Percentiles rank a stretch among this genome's conserved stretches.
phyloP scores from a whole-genome alignment of 2,113 vertebrate species.

The Apodemus sylvaticus region DNA sequence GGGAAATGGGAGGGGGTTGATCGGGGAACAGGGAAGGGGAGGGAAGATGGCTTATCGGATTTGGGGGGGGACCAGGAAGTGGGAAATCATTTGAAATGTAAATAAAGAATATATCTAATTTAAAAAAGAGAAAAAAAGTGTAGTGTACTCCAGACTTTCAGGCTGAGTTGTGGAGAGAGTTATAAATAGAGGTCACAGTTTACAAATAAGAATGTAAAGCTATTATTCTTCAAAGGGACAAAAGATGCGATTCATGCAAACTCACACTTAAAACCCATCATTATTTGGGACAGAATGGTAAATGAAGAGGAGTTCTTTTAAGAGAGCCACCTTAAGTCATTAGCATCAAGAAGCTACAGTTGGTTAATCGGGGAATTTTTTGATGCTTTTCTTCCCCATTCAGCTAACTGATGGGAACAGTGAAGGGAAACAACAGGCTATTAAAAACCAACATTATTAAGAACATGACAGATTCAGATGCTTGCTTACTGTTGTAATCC shows the following conservation, averaged over 20 bases:
- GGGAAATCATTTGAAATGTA: no score
- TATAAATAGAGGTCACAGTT: not conserved
- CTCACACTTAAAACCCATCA: not conserved
- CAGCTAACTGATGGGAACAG: not conserved
- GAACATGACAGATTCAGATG: not conserved
- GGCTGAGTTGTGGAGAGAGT: not conserved
- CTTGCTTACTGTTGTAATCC: not conserved
- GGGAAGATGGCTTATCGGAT: no score
- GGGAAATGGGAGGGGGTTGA: no score
- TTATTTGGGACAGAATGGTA: not conserved
- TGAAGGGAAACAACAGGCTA: not conserved
- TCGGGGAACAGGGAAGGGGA: no score
- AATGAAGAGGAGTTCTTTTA: not conserved
- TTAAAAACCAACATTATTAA: not conserved
- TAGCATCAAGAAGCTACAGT: not conserved
- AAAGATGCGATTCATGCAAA: not conserved
- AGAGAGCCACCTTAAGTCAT: not conserved
- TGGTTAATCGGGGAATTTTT: not conserved
- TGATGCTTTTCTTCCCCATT: not conserved
- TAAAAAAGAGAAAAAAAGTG: not conserved
- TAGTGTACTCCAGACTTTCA: not conserved
- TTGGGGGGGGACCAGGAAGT: no score
- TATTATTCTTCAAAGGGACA: not conserved
- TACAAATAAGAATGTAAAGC: not conserved
- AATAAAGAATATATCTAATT: no score